Evolutionary conservation across 2,888 invertebrate species (phyloP), one percentile per base, ranked within the genome.

Genomic region (Cactoblastis cactorum): DNA sequence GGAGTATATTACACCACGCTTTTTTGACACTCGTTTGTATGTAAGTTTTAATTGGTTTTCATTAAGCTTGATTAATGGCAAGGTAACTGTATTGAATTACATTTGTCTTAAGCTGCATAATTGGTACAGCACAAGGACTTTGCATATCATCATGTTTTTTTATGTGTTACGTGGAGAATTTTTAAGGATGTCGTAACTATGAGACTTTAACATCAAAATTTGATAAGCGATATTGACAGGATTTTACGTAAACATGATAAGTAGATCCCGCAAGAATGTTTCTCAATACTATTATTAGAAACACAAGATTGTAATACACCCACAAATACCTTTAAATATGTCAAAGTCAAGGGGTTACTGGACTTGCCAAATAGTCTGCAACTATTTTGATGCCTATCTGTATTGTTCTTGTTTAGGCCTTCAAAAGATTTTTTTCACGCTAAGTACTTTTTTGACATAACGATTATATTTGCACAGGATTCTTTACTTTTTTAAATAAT

Each of bases 1-100:
- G 50, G 50, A 58, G 54, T 59, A 52, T 53, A 59, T 57, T 64
- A 57, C 19, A 56, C 57, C 54, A 53, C 55, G 55, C 46, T 55
- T 57, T 57, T 55, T 55, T 54, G 53, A 63, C 57, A 52, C 53
- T 57, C 64, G 49, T 53, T 52, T 55, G 59, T 53, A 53, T 55
- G 59, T 63, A 56, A 62, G 58, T 51, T 63, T 69, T 75, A 74
- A 76, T 74, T 74, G 68, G 67, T 72, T 71, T 76, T 74, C 69
- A 77, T 76, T 74, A 72, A 67, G 66, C 57, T 64, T 70, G 67
- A 73, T 71, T 66, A 69, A 71, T 72, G 57, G 49, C 51, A 50
- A 64, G 63, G 61, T 57, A 68, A 61, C 61, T 65, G 11, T 14
- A 39, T 49, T 5, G 37, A 22, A 28, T n/a, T 35, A 39, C 49